These are phyloP conservation scores for Arizona elegans DNA, from an alignment of 2,113 vertebrate genomes.

Conservation along the genomic window DNA sequence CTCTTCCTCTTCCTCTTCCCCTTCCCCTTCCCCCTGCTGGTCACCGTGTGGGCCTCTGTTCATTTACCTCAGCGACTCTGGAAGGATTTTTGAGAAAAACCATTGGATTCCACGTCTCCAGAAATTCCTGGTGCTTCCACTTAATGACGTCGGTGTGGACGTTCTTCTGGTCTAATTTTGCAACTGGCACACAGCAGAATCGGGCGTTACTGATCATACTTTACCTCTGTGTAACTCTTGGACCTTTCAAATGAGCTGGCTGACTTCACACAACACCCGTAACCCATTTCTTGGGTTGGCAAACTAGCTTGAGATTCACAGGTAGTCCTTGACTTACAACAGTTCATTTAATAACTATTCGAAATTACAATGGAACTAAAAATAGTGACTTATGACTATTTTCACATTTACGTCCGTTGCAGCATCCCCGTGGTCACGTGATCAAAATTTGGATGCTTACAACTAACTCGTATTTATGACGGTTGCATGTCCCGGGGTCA, in stretches of 20 bases:
- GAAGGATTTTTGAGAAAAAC: slow-evolving; percentile 26
- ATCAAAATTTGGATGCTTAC: not conserved
- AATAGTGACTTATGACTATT: not conserved
- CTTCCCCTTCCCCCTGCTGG: not conserved
- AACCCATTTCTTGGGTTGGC: no score
- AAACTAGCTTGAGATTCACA: not conserved
- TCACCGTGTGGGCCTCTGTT: no score
- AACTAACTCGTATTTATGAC: not conserved
- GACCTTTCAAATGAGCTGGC: not conserved
- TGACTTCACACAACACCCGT: not conserved
- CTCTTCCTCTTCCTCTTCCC: not conserved
- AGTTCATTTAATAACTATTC: not conserved
- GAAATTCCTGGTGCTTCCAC: not conserved
- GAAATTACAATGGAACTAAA: not conserved
- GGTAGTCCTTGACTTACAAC: not conserved
- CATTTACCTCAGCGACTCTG: slow-evolving; percentile 9
- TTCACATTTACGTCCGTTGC: not conserved
- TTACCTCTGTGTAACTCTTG: not conserved
- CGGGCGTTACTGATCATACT: not conserved
- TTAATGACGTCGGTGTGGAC: not conserved
- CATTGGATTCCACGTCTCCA: slow-evolving; percentile 8
- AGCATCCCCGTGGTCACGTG: rapidly evolving
- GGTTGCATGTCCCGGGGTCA: not conserved
- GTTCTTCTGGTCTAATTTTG: not conserved
- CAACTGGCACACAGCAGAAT: not conserved